Evolutionary conservation across 2,113 vertebrate species (phyloP), one percentile per base, ranked within the genome.

Genomic region (Crotalus helleri): DNA sequence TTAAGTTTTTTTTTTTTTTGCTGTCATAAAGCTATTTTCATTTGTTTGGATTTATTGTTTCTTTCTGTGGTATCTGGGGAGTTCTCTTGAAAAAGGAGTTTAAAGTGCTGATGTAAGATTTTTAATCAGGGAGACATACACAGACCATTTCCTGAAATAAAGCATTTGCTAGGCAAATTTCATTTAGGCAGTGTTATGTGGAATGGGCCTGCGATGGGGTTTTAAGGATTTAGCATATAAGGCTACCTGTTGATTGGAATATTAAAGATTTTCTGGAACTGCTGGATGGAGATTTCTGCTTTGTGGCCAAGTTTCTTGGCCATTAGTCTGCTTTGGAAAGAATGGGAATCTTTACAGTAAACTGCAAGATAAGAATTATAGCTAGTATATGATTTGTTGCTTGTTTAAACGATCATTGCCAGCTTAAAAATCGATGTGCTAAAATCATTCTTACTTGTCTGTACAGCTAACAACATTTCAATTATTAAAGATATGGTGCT

Each of bases 341-440:
- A 53, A 9, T 44, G 89, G 74, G 55, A 46, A 87, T 87, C 58
- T 64, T 44, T 90, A 59, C 58, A 44, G 88, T 61, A 86, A 90
- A 86, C 54, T 64, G n/a, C 81, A 93, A 24, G 44, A 64, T 59
- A 64, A 86, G 55, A 49, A 85, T 23, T 85, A 44, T 49, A 21
- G 57, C 46, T 49, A 33, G 24, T 44, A 55, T 86, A 44, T 61
- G 74, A 53, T 85, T 49, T 61, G 26, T 55, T 89, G 92, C 92
- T 93, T 90, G 92, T 93, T 93, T 93, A 93, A 93, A 93, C 64
- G 15, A 90, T 93, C n/a, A 61, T 64, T 93, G 92, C 89, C 89
- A 93, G 92, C 74, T 85, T 93, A 64, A 90, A 92, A 90, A 93
- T 90, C 44, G 5, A 90, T 93, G 88, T n/a, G 26, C 55, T 93